Evolutionary conservation across 2,797 vertebrate species (phyloP).

Genomic region (Dipus sagitta): DNA sequence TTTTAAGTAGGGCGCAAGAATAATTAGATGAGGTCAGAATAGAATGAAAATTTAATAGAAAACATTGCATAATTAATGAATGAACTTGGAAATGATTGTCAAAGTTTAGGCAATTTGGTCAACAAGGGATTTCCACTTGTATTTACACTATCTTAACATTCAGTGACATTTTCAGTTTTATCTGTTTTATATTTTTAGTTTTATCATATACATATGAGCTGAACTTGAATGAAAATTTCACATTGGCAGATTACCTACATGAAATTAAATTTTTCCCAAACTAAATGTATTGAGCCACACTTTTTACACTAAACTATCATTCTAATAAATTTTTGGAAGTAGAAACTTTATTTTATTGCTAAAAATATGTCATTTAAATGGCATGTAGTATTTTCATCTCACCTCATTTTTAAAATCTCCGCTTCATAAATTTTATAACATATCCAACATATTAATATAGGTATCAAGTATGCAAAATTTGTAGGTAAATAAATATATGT

Average conservation of each 20-base stretch:
- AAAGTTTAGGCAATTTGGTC: conserved; percentile 8
- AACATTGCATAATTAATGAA: neutral
- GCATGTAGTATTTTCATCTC: neutral
- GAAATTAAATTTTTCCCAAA: conserved; percentile 15
- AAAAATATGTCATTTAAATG: neutral
- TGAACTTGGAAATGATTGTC: conserved; percentile 41
- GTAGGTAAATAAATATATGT: neutral
- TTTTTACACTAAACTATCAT: neutral
- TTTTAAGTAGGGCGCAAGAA: neutral
- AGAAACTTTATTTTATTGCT: conserved; percentile 35
- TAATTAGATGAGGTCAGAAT: neutral
- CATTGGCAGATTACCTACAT: neutral
- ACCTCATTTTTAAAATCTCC: neutral
- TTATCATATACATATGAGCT: neutral
- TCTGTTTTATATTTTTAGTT: neutral
- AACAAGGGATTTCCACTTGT: neutral
- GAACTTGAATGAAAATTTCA: neutral
- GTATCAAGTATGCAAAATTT: neutral
- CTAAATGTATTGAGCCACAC: neutral
- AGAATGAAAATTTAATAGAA: conserved; percentile 3
- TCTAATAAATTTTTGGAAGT: neutral
- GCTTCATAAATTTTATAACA: neutral
- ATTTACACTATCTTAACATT: neutral
- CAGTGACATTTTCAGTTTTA: neutral
- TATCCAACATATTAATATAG: neutral